Evolutionary conservation across 2,888 invertebrate species (phyloP).

Genomic region (Brachynemurus nebulosus): DNA sequence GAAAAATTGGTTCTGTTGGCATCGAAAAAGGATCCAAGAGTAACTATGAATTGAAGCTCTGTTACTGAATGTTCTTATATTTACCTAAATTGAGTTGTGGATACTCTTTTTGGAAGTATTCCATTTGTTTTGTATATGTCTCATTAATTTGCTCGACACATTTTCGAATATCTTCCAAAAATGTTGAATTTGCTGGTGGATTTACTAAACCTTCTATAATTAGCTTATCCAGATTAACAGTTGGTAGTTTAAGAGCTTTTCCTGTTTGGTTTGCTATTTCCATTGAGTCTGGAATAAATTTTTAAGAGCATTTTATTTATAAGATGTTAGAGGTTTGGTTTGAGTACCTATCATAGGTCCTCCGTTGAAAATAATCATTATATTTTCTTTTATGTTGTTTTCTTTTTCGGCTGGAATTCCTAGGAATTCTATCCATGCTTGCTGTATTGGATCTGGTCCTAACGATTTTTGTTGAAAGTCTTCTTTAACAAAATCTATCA

Average conservation of each 20-base stretch:
- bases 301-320: background rate
- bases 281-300: constrained; percentile 21
- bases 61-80: background rate
- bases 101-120: background rate
- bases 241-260: constrained; percentile 32
- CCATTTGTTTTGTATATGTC: background rate
- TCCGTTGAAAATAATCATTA: constrained; percentile 34
- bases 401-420: constrained; percentile 11
- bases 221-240: constrained; percentile 36
- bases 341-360: constrained; percentile 32
- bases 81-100: background rate
- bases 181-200: background rate
- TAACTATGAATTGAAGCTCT: too few species aligned
- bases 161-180: background rate
- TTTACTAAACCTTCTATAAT: constrained; percentile 33
- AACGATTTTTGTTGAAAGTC: constrained; percentile 12
- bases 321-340: constrained; percentile 3
- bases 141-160: background rate
- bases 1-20: too few species aligned
- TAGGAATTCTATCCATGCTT: background rate
- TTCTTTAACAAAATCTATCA: constrained; percentile 2
- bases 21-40: too few species aligned
- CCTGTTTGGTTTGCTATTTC: constrained; percentile 28
- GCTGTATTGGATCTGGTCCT: constrained; percentile 2
- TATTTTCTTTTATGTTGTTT: constrained; percentile 22